phyloP scores from a whole-genome alignment of 30 jellyfish, hydroid and myxozoan genomes.

The Hydra vulgaris region DNA sequence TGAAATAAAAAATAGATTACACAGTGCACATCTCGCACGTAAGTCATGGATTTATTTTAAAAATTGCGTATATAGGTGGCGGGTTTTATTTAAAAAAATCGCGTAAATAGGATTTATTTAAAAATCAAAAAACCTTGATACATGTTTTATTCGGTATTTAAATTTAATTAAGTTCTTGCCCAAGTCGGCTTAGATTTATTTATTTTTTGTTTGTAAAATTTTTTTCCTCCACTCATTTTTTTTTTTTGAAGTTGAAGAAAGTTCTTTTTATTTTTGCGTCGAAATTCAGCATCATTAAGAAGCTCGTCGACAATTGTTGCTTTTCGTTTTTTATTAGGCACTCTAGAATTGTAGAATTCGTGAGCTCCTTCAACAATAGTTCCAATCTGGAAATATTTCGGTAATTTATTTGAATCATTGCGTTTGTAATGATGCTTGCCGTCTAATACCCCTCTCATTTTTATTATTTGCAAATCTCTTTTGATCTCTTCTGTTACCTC shows the following conservation, averaged over 20 bases:
- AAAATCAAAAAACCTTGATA: no score
- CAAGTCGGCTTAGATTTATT: slow-evolving; percentile 33
- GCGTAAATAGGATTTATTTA: no score
- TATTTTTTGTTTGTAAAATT: slow-evolving; percentile 32
- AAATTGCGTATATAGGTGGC: no score
- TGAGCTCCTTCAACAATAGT: slow-evolving; percentile 81
- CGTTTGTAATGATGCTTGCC: slow-evolving; percentile 73
- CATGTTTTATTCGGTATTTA: no score
- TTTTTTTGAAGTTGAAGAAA: slow-evolving; percentile 51
- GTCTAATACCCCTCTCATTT: slow-evolving; percentile 77
- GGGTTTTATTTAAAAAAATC: no score
- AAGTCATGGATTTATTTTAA: no score
- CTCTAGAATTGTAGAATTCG: slow-evolving; percentile 68
- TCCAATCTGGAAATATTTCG: slow-evolving; percentile 84
- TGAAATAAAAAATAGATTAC: no score
- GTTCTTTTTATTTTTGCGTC: slow-evolving; percentile 64
- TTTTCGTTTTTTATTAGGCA: slow-evolving; percentile 59
- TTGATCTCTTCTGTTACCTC: slow-evolving; percentile 77
- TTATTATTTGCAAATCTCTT: slow-evolving; percentile 69
- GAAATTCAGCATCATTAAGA: no score
- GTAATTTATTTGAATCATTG: slow-evolving; percentile 40
- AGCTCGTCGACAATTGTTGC: no score
- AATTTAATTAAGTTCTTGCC: slow-evolving; percentile 30
- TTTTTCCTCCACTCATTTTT: slow-evolving; percentile 38
- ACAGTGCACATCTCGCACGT: no score